phyloP scores from a whole-genome alignment of 2,113 vertebrate genomes.

The Asarcornis scutulata region DNA sequence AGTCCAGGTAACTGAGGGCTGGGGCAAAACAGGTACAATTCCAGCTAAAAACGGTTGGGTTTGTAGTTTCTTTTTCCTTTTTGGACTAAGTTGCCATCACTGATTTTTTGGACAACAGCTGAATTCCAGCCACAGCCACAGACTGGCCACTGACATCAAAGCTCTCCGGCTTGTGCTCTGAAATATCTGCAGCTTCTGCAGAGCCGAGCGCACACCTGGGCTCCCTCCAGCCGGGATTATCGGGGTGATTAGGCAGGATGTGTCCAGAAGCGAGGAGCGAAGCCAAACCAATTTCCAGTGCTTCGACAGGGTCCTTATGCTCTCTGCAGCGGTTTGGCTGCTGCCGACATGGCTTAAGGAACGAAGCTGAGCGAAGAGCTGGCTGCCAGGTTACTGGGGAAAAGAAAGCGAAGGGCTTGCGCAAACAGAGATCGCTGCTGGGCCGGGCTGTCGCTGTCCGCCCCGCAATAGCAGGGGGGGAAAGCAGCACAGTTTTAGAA shows the following conservation, averaged over 20 bases:
- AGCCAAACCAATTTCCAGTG: neutral
- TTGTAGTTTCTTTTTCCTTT: neutral
- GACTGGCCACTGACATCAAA: neutral
- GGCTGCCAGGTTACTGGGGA: neutral
- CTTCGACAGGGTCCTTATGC: fast-evolving
- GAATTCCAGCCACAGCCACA: neutral
- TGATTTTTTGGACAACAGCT: neutral
- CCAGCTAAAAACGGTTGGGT: neutral
- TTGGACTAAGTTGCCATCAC: neutral
- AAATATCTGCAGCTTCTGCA: neutral
- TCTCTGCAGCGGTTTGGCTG: neutral
- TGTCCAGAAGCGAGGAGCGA: neutral
- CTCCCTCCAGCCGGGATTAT: fast-evolving
- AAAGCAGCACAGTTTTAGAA: neutral
- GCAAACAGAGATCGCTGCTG: fast-evolving
- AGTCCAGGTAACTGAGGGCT: neutral
- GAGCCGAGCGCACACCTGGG: neutral
- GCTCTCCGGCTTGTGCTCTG: neutral
- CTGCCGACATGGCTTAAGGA: neutral
- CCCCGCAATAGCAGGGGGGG: fast-evolving
- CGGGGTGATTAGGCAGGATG: neutral
- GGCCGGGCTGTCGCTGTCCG: neutral
- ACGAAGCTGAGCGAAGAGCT: fast-evolving
- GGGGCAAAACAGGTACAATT: neutral
- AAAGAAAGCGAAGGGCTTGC: neutral